Conservation (phyloP, 2,797 vertebrate genomes). For the Echeneis naucrates region DNA sequence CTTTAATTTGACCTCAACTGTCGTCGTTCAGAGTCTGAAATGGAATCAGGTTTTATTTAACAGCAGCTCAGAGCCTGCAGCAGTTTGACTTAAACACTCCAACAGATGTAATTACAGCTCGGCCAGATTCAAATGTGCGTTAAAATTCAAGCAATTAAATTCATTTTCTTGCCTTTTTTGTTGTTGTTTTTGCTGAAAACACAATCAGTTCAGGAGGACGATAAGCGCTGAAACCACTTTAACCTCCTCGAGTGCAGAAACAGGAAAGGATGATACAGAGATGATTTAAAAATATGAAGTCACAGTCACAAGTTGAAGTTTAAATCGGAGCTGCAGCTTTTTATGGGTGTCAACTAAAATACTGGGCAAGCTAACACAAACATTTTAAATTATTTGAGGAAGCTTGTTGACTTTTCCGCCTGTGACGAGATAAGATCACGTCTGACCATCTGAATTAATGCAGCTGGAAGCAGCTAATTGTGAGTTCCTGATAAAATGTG, state of each 20-base stretch:
- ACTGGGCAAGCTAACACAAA: too few relatives aligned
- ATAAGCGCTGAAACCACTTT: neutral
- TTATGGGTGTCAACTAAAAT: too few relatives aligned
- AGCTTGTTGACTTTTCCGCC: too few relatives aligned
- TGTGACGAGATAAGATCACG: too few relatives aligned
- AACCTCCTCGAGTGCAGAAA: too few relatives aligned
- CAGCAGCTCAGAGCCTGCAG: neutral
- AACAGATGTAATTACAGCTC: neutral
- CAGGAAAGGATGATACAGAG: too few relatives aligned
- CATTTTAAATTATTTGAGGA: too few relatives aligned
- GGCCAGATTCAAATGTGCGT: neutral
- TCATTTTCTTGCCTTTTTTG: neutral
- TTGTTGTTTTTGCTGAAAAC: neutral
- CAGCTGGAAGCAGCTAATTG: neutral
- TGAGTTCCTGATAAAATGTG: neutral
- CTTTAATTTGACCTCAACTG: conserved; percentile 1
- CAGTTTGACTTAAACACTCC: neutral
- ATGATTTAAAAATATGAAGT: too few relatives aligned
- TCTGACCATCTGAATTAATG: too few relatives aligned
- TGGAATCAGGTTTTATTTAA: neutral
- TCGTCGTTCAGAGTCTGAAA: neutral
- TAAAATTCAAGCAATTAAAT: neutral
- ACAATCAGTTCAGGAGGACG: neutral
- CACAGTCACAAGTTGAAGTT: too few relatives aligned
- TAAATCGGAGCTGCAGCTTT: too few relatives aligned